These are phyloP conservation scores for Punctoribates punctum DNA, from an alignment of 2,888 invertebrate genomes.

Conservation along the genomic window DNA sequence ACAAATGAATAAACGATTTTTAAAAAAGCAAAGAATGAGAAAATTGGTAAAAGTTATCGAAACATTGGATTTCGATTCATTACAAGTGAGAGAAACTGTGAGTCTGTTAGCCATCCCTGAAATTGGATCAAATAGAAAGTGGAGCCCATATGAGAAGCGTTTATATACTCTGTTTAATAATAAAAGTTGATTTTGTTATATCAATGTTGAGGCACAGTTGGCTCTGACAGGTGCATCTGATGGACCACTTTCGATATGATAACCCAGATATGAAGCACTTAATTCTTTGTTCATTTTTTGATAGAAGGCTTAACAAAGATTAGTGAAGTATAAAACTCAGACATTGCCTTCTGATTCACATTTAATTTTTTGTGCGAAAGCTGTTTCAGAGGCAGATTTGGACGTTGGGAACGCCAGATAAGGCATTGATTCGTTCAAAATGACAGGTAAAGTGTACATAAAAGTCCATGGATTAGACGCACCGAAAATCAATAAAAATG, in stretches of 20 bases:
- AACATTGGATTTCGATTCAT: background rate
- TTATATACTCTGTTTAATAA: constrained; percentile 5
- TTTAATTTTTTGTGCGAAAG: constrained; percentile 21
- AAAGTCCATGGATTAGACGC: constrained; percentile 15
- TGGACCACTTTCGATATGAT: constrained; percentile 9
- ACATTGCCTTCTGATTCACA: constrained; percentile 4
- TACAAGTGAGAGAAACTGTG: background rate
- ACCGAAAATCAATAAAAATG: background rate
- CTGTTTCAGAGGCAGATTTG: constrained; percentile 2
- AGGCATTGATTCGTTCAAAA: background rate
- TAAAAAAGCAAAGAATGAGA: too few relatives aligned
- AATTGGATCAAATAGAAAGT: constrained; percentile 10
- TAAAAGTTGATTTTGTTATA: constrained; percentile 33
- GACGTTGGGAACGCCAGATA: constrained; percentile 5
- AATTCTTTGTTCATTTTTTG: constrained; percentile 34
- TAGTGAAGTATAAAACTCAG: constrained; percentile 7
- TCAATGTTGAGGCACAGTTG: constrained; percentile 35
- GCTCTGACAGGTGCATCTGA: constrained; percentile 40
- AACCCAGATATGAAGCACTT: background rate
- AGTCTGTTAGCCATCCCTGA: background rate
- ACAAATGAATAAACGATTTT: too few relatives aligned
- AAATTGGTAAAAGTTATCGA: too few relatives aligned
- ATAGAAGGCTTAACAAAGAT: constrained; percentile 33
- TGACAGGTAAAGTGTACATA: constrained; percentile 24
- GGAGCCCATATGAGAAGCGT: background rate